phyloP scores from a whole-genome alignment of 2,113 vertebrate genomes.

The Heterocephalus glaber region DNA sequence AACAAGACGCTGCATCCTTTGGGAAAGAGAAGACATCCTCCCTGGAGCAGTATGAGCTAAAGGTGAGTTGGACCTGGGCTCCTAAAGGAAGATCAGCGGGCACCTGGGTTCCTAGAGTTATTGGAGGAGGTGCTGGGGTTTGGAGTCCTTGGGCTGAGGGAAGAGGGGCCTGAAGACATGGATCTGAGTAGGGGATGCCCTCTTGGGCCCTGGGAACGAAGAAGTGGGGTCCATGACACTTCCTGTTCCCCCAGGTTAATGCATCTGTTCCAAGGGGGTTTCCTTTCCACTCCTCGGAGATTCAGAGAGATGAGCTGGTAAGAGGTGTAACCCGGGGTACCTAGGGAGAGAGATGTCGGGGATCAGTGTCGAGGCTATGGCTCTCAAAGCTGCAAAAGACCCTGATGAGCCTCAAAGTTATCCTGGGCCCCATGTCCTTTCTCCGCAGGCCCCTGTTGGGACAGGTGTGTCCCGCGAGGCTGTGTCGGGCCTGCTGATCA shows the following conservation, averaged over 20 bases:
- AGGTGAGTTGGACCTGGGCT: constrained; percentile 49
- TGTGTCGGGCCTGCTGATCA: constrained; percentile 92
- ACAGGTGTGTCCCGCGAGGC: constrained; percentile 83
- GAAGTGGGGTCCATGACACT: not conserved
- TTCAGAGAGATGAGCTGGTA: constrained; percentile 84
- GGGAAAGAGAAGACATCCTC: constrained; percentile 68
- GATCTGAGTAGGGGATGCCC: constrained; percentile 60
- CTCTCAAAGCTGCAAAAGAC: not conserved
- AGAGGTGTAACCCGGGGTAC: constrained; percentile 19
- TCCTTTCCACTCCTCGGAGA: constrained; percentile 90
- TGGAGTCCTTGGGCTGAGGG: not conserved
- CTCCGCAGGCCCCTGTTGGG: constrained; percentile 84
- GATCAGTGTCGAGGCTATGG: not conserved
- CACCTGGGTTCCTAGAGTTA: not conserved
- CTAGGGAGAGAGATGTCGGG: not conserved
- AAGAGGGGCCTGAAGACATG: constrained; percentile 76
- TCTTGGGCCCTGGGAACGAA: not conserved
- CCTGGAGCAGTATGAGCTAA: constrained; percentile 73
- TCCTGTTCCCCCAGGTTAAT: constrained; percentile 80
- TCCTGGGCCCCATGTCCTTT: not conserved
- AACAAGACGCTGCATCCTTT: constrained; percentile 65
- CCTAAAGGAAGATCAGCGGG: not conserved
- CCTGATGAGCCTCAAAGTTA: not conserved
- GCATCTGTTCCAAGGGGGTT: constrained; percentile 90
- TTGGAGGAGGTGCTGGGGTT: not conserved